phyloP scores from a whole-genome alignment of 2,113 vertebrate genomes.

The Gulo gulo region DNA sequence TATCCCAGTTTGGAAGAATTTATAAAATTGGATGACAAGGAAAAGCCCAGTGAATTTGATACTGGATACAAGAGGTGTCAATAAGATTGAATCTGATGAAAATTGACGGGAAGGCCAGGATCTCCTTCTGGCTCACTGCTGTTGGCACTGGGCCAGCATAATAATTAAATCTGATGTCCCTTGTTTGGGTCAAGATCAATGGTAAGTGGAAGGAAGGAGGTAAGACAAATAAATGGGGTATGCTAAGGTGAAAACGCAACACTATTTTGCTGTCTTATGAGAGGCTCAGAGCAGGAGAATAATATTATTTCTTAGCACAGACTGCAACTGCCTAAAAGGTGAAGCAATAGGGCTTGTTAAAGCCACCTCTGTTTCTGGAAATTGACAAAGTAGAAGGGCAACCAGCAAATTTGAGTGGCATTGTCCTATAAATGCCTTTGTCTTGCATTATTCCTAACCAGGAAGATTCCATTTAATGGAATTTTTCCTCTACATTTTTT shows the following conservation, averaged over 20 bases:
- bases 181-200: constrained; percentile 46
- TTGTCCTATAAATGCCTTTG: not conserved
- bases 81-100: not conserved
- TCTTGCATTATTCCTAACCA: not conserved
- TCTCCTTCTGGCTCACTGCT: not conserved
- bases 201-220: constrained; percentile 8
- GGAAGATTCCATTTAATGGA: not conserved
- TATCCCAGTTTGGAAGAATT: constrained; percentile 5
- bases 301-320: not conserved
- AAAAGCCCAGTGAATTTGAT: constrained; percentile 12
- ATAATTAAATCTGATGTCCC: not conserved
- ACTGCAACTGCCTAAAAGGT: not conserved
- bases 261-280: constrained; percentile 2
- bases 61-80: constrained; percentile 27
- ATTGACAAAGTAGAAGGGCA: not conserved
- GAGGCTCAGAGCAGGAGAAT: not conserved
- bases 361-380: not conserved
- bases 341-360: not conserved
- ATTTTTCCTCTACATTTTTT: not conserved
- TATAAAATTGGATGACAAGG: not conserved
- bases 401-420: not conserved
- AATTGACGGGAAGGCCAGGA: not conserved
- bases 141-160: not conserved
- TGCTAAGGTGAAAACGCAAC: not conserved
- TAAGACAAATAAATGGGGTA: not conserved